Percentiles rank a stretch among this genome's conserved stretches.
Conservation (phyloP, 1,140 invertebrate species). For the Microplitis demolitor region DNA sequence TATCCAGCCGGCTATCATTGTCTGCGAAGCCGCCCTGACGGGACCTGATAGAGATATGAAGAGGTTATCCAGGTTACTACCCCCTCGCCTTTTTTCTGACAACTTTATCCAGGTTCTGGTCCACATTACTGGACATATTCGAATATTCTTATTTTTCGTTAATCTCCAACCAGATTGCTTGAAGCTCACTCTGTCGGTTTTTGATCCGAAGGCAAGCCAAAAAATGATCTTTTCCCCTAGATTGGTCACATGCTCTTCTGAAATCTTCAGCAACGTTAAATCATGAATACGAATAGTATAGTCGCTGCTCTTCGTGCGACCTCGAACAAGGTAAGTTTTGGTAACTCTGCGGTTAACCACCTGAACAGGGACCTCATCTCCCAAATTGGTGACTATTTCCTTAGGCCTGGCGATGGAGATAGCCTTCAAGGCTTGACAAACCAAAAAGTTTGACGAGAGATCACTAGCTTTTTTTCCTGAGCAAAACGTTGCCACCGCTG, state of each 20-base stretch:
- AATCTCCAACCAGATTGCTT: slow-evolving; percentile 21
- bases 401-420: slow-evolving; percentile 12
- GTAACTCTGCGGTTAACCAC: slow-evolving; percentile 5
- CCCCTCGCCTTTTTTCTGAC: neutral
- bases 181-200: slow-evolving; percentile 30
- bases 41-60: slow-evolving; percentile 11
- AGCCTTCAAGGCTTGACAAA: slow-evolving; percentile 24
- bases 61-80: neutral
- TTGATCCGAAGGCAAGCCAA: slow-evolving; percentile 34
- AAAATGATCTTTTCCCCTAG: slow-evolving; percentile 28
- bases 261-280: slow-evolving; percentile 31
- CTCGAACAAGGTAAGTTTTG: slow-evolving; percentile 27
- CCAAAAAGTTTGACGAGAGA: slow-evolving; percentile 17
- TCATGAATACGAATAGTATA: slow-evolving; percentile 32
- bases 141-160: neutral
- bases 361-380: slow-evolving; percentile 17
- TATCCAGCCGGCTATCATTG: slow-evolving; percentile 36
- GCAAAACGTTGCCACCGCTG: slow-evolving; percentile 28
- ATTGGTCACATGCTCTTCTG: neutral
- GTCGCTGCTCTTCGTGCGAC: slow-evolving; percentile 33
- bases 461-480: neutral
- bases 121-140: slow-evolving; percentile 5
- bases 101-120: neutral
- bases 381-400: slow-evolving; percentile 21
- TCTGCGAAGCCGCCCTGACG: slow-evolving; percentile 9